Evolutionary conservation across 2,113 vertebrate species (phyloP), one percentile per base, ranked within the genome.

Genomic region (Odocoileus virginianus): DNA sequence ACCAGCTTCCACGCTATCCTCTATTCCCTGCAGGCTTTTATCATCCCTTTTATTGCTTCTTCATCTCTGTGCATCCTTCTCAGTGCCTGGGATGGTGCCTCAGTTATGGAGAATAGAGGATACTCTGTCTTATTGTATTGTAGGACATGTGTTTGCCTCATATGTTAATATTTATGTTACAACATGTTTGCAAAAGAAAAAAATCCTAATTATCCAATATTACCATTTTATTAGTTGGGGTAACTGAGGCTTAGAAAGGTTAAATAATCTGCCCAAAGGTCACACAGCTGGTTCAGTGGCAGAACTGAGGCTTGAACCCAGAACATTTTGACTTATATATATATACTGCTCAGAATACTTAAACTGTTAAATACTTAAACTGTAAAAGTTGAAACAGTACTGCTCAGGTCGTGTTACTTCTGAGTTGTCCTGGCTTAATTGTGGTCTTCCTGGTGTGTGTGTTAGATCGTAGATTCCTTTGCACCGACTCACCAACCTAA

Each of bases 181-280:
- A 89, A 7, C 12, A 60, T 91, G 60, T 96, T 47, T 89, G 43
- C 36, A 57, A 47, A 87, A 91, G 40, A 74, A 84, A 82, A 76
- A 91, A n/a, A 14, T 76, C 27, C 30, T 88, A 54, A 55, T 92
- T 57, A 64, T 81, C 61, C 15, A 93, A 0, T 78, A 57, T 89
- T 79, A 8, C 19, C 79, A 15, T 89, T 94, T 97, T 81, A 79
- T 76, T 78, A 19, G 30, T 16, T 40, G 55, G n/a, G 30, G 27
- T 67, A 91, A 58, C 30, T 36, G 88, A 96, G 89, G 47, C 17
- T 55, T 40, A 30, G 25, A 15, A 33, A 94, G 57, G 27, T 89
- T 83, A 52, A 83, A 19, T 94, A 58, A 79, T 19, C 23, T 58
- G 7, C 52, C 52, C 25, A 55, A 3, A 93, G 83, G 36, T 97